phyloP scores from a whole-genome alignment of 2,888 invertebrate species.

The Drosophila picticornis region DNA sequence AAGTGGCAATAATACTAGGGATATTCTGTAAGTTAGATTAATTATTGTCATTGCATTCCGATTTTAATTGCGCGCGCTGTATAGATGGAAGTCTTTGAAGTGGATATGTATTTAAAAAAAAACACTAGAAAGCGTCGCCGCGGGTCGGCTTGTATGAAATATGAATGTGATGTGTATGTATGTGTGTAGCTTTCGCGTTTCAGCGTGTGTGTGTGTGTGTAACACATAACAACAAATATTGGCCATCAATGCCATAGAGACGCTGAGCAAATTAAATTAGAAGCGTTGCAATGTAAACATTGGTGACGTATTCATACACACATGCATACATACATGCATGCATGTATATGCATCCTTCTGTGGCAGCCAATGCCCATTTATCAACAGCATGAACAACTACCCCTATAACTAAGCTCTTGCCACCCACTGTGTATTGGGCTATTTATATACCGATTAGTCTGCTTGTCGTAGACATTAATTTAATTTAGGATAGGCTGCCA shows the following conservation, averaged over 20 bases:
- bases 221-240: slow-evolving; percentile 28
- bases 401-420: slow-evolving; percentile 15
- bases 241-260: slow-evolving; percentile 3
- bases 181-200: slow-evolving; percentile 7
- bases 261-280: slow-evolving; percentile 50
- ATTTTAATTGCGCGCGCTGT: slow-evolving; percentile 53
- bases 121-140: slow-evolving; percentile 26
- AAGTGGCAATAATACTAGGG: slow-evolving; percentile 11
- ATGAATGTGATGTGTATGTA: slow-evolving; percentile 4
- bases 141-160: neutral
- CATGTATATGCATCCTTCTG: slow-evolving; percentile 1
- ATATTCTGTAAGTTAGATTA: slow-evolving; percentile 35
- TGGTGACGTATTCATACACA: slow-evolving; percentile 13
- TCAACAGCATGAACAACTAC: slow-evolving; percentile 21
- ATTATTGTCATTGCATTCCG: neutral
- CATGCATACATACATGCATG: neutral
- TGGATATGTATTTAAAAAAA: slow-evolving; percentile 26
- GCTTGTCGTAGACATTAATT: slow-evolving; percentile 38
- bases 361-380: slow-evolving; percentile 7
- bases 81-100: slow-evolving; percentile 9
- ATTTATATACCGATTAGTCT: slow-evolving; percentile 64
- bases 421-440: slow-evolving; percentile 36
- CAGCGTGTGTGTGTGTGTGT: slow-evolving; percentile 5
- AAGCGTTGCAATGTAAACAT: slow-evolving; percentile 38
- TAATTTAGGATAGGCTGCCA: slow-evolving; percentile 10